Percentiles rank a stretch among this genome's conserved stretches.
Evolutionary conservation across 2,888 invertebrate species (phyloP).

Genomic region (Cheiracanthium punctorium): DNA sequence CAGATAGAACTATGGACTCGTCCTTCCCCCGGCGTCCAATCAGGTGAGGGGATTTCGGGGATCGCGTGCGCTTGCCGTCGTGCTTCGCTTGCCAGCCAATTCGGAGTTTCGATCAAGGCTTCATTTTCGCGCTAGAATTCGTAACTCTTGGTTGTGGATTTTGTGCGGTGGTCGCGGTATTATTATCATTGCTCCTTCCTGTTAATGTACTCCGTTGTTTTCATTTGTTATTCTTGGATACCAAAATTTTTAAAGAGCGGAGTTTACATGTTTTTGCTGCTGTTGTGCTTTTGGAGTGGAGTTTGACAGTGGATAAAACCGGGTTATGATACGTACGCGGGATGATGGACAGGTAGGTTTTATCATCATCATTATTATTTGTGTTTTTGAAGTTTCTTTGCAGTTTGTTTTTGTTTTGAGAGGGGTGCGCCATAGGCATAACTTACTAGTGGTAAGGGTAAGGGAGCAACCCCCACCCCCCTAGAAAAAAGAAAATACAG

Average conservation of each 20-base stretch:
- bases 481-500: too few relatives aligned
- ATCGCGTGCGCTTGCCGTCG: not conserved
- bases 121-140: conserved; percentile 9
- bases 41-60: not conserved
- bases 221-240: conserved; percentile 9
- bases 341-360: not conserved
- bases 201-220: not conserved
- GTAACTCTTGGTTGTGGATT: not conserved
- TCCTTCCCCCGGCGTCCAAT: not conserved
- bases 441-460: too few relatives aligned
- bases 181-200: too few relatives aligned
- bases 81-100: conserved; percentile 2
- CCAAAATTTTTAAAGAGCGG: not conserved
- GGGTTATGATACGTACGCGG: not conserved
- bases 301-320: conserved; percentile 6
- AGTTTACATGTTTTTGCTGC: not conserved
- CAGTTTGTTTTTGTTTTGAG: too few relatives aligned
- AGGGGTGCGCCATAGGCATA: too few relatives aligned
- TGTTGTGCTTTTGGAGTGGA: not conserved
- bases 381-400: too few relatives aligned
- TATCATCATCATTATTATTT: too few relatives aligned
- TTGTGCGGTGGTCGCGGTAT: too few relatives aligned
- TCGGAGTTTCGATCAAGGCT: not conserved
- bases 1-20: not conserved
- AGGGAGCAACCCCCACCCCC: too few relatives aligned